phyloP scores from a whole-genome alignment of 2,113 vertebrate genomes.

The Strix uralensis region DNA sequence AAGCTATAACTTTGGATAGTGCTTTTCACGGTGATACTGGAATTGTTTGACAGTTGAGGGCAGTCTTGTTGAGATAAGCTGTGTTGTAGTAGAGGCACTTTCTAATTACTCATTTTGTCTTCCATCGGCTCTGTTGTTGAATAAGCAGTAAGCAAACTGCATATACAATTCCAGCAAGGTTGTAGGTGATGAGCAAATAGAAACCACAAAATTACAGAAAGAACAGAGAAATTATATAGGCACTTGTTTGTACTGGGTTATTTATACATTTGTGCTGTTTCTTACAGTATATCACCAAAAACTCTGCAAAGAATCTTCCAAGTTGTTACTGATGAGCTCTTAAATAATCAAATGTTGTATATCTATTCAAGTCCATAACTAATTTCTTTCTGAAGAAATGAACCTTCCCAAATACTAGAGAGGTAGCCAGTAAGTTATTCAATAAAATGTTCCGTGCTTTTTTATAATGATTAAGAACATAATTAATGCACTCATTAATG shows the following conservation, averaged over 20 bases:
- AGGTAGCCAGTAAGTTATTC: not conserved
- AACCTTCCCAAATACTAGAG: not conserved
- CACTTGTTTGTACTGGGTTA: not conserved
- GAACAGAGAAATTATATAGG: not conserved
- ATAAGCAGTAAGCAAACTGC: not conserved
- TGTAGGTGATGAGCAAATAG: not conserved
- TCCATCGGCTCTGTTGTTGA: not conserved
- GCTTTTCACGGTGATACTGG: not conserved
- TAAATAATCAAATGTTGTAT: not conserved
- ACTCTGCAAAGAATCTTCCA: not conserved
- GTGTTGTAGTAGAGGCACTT: not conserved
- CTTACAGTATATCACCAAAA: not conserved
- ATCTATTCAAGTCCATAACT: not conserved
- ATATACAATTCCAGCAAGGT: not conserved
- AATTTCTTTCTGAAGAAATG: not conserved
- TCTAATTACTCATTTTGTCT: accelerated
- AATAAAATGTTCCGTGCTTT: not conserved
- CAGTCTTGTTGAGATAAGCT: not conserved
- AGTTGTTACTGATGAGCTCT: not conserved
- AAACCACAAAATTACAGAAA: not conserved
- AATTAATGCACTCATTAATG: not conserved
- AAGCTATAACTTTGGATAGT: not conserved
- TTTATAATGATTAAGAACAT: not conserved
- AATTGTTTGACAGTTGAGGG: not conserved
- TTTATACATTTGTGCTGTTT: not conserved